phyloP scores from a whole-genome alignment of 2,888 invertebrate species.

The Mimachlamys varia region DNA sequence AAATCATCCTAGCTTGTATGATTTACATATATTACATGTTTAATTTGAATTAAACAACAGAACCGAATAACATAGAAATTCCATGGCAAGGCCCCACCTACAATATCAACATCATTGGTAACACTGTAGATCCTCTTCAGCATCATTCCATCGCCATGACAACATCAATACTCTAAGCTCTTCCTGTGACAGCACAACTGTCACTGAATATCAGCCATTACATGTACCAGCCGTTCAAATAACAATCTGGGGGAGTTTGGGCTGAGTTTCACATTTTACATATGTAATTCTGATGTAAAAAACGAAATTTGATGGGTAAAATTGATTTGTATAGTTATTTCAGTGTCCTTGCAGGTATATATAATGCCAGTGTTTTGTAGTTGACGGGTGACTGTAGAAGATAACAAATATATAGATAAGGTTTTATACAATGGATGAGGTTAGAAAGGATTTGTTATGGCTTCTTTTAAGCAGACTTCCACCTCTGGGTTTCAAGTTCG shows the following conservation, averaged over 20 bases:
- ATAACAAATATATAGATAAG: too few relatives aligned
- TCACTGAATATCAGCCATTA: not conserved
- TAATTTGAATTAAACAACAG: not conserved
- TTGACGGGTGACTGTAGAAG: too few relatives aligned
- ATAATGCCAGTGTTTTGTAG: too few relatives aligned
- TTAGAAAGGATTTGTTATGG: too few relatives aligned
- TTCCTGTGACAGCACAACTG: not conserved
- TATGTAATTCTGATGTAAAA: too few relatives aligned
- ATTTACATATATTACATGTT: too few relatives aligned
- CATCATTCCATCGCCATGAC: conserved; percentile 27
- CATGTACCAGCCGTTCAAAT: not conserved
- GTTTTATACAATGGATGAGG: too few relatives aligned
- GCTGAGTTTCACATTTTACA: not conserved
- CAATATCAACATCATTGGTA: not conserved
- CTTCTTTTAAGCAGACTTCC: too few relatives aligned
- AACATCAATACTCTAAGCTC: conserved; percentile 19
- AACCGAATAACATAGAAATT: not conserved
- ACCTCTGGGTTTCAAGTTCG: too few relatives aligned
- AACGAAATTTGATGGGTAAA: too few relatives aligned
- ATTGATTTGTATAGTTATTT: too few relatives aligned
- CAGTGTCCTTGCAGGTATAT: too few relatives aligned
- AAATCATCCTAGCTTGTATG: not conserved
- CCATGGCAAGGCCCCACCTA: not conserved
- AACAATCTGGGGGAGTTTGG: not conserved
- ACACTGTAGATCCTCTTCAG: not conserved